These are phyloP conservation scores for Amblyornis subalaris DNA, from an alignment of 2,113 vertebrate genomes.

Conservation along the genomic window DNA sequence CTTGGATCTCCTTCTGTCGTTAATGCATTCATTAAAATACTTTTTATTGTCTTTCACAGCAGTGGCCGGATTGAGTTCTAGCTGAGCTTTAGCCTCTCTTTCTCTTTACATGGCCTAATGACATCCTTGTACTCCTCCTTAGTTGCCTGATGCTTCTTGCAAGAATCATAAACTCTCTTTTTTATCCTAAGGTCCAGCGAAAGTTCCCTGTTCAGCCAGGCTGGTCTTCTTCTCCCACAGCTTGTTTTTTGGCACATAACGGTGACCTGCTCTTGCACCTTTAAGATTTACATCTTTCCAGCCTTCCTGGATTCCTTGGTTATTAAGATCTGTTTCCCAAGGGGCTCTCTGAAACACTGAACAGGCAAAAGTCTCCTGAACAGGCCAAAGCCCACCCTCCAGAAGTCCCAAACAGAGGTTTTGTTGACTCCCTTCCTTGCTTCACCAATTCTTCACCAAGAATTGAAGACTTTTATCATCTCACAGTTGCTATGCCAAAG, in stretches of 20 bases:
- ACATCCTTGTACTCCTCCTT: background rate
- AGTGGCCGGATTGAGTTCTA: background rate
- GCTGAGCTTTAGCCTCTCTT: background rate
- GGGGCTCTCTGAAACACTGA: background rate
- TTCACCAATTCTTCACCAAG: background rate
- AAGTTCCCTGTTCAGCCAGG: too few relatives aligned
- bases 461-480: background rate
- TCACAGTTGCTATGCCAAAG: background rate
- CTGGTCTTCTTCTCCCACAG: background rate
- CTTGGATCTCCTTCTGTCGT: too few relatives aligned
- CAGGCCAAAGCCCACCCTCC: background rate
- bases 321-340: background rate
- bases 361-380: background rate
- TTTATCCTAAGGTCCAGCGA: too few relatives aligned
- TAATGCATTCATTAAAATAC: too few relatives aligned
- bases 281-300: background rate
- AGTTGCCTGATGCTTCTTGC: background rate
- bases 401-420: background rate
- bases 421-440: background rate
- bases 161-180: background rate
- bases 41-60: too few relatives aligned
- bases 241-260: background rate
- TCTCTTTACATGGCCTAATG: background rate
- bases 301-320: background rate
- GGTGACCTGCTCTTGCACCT: background rate